Conservation (phyloP, 2,797 vertebrate species). For the Streptopelia turtur region DNA sequence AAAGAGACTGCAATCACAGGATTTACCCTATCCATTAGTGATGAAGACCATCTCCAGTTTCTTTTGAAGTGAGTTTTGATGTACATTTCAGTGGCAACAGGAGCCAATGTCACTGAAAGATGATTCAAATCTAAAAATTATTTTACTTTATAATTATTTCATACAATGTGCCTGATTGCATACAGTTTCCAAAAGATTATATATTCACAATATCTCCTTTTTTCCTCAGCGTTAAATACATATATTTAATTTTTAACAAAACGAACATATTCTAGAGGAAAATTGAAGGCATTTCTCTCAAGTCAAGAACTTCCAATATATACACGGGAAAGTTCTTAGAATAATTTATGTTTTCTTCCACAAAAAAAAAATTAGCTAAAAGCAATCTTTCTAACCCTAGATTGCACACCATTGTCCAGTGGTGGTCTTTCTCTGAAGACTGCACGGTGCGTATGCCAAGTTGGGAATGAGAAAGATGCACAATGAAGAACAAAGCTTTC, state of each 20-base stretch:
- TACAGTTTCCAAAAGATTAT: not conserved
- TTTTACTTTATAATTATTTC: conserved; percentile 3
- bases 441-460: not conserved
- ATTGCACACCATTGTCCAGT: not conserved
- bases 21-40: not conserved
- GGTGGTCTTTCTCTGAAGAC: not conserved
- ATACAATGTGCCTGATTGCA: not conserved
- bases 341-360: not conserved
- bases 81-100: not conserved
- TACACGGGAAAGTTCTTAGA: not conserved
- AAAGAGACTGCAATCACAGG: not conserved
- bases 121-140: not conserved
- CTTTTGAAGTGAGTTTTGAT: not conserved
- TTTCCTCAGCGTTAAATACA: not conserved
- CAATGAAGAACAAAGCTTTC: not conserved
- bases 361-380: not conserved
- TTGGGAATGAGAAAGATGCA: not conserved
- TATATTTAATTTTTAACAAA: not conserved
- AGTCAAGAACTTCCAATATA: not conserved
- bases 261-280: not conserved
- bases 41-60: not conserved
- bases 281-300: not conserved
- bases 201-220: not conserved
- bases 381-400: not conserved
- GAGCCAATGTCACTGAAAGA: not conserved